phyloP scores from a whole-genome alignment of 2,113 vertebrate genomes.

The Cisticola juncidis region DNA sequence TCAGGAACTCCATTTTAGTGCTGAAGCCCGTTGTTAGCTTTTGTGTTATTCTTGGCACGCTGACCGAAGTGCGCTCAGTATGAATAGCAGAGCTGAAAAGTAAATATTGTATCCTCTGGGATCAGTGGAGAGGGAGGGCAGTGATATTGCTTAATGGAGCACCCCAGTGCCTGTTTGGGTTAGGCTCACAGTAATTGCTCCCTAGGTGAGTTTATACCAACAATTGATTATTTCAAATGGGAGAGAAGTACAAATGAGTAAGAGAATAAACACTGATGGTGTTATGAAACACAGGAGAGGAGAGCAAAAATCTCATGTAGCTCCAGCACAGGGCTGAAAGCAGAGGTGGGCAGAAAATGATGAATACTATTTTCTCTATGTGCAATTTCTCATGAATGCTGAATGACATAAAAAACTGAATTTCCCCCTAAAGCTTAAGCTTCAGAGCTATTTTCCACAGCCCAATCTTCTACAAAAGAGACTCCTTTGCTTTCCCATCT shows the following conservation, averaged over 20 bases:
- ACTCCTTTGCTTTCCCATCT: neutral
- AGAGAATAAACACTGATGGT: conserved; percentile 43
- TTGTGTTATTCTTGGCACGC: conserved; percentile 39
- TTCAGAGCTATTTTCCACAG: neutral
- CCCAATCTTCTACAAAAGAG: neutral
- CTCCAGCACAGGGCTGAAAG: neutral
- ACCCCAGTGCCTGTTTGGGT: conserved; percentile 56
- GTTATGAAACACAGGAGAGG: neutral
- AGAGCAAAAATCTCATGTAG: neutral
- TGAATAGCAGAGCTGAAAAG: conserved; percentile 44
- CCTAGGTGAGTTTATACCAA: conserved; percentile 61
- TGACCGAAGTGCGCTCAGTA: neutral
- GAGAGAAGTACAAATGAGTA: conserved; percentile 55
- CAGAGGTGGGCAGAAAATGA: neutral
- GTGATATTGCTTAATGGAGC: conserved; percentile 35
- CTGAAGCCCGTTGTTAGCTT: neutral
- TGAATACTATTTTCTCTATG: neutral
- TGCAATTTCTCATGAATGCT: neutral
- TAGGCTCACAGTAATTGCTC: conserved; percentile 55
- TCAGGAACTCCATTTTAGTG: neutral
- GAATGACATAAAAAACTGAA: neutral
- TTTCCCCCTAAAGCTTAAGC: neutral
- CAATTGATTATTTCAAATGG: conserved; percentile 39
- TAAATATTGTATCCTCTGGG: conserved; percentile 52
- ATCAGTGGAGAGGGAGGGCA: neutral